phyloP scores from a whole-genome alignment of 2,888 invertebrate genomes.

The Andrena bicolor region DNA sequence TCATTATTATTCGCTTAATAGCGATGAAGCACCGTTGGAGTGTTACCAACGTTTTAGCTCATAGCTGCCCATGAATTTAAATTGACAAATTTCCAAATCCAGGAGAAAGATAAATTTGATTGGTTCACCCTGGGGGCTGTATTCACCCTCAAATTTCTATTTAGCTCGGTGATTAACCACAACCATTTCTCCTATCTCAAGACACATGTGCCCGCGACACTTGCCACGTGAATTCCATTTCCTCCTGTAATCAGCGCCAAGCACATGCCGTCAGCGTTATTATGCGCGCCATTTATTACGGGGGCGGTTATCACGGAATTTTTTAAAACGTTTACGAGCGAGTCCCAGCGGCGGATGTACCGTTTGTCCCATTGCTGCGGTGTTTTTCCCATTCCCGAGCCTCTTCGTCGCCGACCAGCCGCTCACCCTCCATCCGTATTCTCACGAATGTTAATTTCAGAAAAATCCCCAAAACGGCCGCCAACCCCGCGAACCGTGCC shows the following conservation, averaged over 20 bases:
- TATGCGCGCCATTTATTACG: constrained; percentile 52
- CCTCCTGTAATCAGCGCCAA: constrained; percentile 40
- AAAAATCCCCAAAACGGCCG: background rate
- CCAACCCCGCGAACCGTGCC: background rate
- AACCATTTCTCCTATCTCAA: constrained; percentile 63
- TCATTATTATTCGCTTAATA: too few relatives aligned
- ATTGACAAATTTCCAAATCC: too few relatives aligned
- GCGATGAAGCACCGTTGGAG: too few relatives aligned
- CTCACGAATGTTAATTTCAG: background rate
- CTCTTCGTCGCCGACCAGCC: background rate
- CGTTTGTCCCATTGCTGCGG: constrained; percentile 5
- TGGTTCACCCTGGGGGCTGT: too few relatives aligned
- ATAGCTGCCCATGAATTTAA: too few relatives aligned
- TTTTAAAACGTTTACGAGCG: constrained; percentile 48
- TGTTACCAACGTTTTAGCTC: too few relatives aligned
- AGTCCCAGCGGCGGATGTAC: background rate
- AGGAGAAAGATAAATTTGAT: too few relatives aligned
- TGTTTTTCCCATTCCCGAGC: background rate
- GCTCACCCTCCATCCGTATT: background rate
- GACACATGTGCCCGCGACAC: constrained; percentile 37
- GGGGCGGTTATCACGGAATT: constrained; percentile 52
- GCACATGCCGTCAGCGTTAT: constrained; percentile 61
- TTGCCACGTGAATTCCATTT: constrained; percentile 46
- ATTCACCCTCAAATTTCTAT: background rate
- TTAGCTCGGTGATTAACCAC: constrained; percentile 56